Evolutionary conservation across 2,888 invertebrate genomes (phyloP), one percentile per base, ranked within the genome.

Genomic region (Diaperis boleti): DNA sequence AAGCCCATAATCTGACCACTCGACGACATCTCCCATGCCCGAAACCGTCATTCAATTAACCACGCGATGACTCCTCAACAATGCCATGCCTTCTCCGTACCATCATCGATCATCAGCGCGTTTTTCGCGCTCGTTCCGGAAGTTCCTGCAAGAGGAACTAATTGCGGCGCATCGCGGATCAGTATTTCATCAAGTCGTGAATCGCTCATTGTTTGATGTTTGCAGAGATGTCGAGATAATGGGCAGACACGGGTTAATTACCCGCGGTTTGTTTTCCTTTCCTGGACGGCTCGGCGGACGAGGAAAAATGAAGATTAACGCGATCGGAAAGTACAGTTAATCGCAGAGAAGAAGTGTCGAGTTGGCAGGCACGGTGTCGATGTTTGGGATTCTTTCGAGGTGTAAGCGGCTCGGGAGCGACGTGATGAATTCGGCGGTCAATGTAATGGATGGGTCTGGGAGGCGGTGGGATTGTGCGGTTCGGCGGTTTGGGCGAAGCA

Each of bases 261-360:
- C 18, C n/a, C 33, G 13, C 56, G 35, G 56, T 45, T 45, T 55
- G 55, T 55, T 55, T 55, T 55, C 42, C 42, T 55, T 56, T 56
- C 52, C 52, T 37, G 22, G 35, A 56, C 20, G 44, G 56, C 31
- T 56, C 15, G 41, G 18, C 44, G 42, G 18, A n/a, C 11, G 35
- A 44, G 42, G 33, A 56, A 56, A 45, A 56, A 44, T 35, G 20
- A 45, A 56, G 45, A 56, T 56, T 56, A 56, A 56, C 35, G 45
- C 44, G 17, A 13, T 20, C 11, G 2, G 15, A 33, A 49, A 49
- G 35, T 17, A 49, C 49, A 49, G 49, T 52, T 52, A 52, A n/a
- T 52, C 14, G 18, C 26, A 18, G 26, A 35, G 37, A 52, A 7
- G 17, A 3, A 4, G 7, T 26, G 45, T 29, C 13, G 39, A 52